Percentiles rank a stretch among this genome's conserved stretches.
Evolutionary conservation across 1,140 invertebrate species (phyloP).

Genomic region (Trichogramma pretiosum): DNA sequence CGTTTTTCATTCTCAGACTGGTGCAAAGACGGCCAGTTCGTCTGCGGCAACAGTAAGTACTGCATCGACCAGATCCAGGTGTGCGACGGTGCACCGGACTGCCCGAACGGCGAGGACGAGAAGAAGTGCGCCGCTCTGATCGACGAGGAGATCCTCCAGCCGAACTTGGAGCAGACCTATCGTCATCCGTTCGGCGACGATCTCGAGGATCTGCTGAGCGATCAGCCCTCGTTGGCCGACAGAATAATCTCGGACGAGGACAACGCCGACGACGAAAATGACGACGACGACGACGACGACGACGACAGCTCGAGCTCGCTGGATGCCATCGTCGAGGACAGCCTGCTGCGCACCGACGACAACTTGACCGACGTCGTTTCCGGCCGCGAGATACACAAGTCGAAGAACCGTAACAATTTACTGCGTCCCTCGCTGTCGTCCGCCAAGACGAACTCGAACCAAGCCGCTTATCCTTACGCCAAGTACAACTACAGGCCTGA

Average conservation of each 20-base stretch:
- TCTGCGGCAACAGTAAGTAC: constrained; percentile 61
- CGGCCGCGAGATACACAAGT: constrained; percentile 33
- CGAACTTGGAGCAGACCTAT: not conserved
- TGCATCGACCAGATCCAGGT: constrained; percentile 59
- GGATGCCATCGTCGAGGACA: not conserved
- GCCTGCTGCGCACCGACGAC: no score
- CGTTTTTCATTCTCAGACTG: no score
- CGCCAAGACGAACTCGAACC: constrained; percentile 12
- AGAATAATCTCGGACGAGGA: not conserved
- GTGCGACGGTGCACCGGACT: constrained; percentile 69
- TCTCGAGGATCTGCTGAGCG: not conserved
- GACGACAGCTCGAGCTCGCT: not conserved
- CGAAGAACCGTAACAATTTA: constrained; percentile 19
- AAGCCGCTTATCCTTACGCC: no score
- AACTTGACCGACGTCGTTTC: constrained; percentile 20
- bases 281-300: not conserved
- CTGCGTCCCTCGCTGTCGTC: constrained; percentile 18
- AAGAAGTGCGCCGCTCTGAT: constrained; percentile 53
- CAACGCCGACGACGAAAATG: not conserved
- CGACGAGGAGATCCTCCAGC: constrained; percentile 29
- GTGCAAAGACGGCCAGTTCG: constrained; percentile 63
- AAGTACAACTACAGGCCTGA: constrained; percentile 23
- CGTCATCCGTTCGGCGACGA: not conserved
- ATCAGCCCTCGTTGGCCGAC: not conserved
- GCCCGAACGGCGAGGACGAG: constrained; percentile 75